These are phyloP conservation scores for Amiota minor DNA, from an alignment of 2,888 invertebrate genomes.

Conservation along the genomic window DNA sequence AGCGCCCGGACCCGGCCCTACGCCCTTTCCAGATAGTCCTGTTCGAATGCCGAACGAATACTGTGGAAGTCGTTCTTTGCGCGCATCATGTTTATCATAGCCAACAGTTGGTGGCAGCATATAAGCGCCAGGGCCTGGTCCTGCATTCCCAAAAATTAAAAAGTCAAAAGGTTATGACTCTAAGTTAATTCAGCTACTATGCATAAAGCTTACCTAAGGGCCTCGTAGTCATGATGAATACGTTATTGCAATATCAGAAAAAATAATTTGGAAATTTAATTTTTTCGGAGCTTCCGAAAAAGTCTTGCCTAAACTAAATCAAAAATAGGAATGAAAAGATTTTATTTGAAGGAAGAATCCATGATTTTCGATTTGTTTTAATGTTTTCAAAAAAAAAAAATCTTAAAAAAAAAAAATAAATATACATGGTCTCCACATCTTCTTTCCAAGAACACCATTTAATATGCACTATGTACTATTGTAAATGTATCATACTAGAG, in stretches of 20 bases:
- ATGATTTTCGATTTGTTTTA: background rate
- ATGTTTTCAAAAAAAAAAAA: no score
- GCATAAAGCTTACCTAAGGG: constrained; percentile 51
- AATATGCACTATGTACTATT: no score
- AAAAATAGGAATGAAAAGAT: constrained; percentile 30
- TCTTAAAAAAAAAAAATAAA: no score
- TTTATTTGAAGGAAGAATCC: background rate
- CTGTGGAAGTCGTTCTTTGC: constrained; percentile 74
- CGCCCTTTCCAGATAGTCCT: constrained; percentile 34
- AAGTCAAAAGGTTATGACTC: background rate
- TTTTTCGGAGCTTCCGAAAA: constrained; percentile 44
- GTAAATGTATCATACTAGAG: no score
- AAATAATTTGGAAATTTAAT: constrained; percentile 54
- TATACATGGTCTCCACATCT: no score
- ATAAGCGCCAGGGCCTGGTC: constrained; percentile 79
- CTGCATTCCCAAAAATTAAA: constrained; percentile 58
- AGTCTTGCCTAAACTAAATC: constrained; percentile 41
- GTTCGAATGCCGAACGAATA: constrained; percentile 67
- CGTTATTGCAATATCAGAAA: constrained; percentile 62
- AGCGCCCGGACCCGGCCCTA: constrained; percentile 70
- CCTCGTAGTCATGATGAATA: constrained; percentile 43
- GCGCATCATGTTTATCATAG: constrained; percentile 76
- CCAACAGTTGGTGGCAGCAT: constrained; percentile 77
- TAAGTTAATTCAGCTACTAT: background rate
- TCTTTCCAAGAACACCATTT: no score